Conservation (phyloP, 2,888 invertebrate species). For the Drosophila neoperkinsi region DNA sequence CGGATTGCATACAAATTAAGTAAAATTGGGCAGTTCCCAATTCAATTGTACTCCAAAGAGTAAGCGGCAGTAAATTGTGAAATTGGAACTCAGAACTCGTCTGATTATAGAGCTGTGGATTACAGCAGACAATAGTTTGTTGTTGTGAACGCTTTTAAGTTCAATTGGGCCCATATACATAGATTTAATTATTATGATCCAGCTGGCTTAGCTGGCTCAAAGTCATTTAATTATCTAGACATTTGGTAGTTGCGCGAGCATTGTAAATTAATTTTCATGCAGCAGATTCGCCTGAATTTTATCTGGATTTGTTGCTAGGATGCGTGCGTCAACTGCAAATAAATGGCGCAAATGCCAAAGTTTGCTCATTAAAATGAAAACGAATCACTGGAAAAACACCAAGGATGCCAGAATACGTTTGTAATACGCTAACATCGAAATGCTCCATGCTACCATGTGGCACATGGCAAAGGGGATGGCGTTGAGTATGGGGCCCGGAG, state of each 20-base stretch:
- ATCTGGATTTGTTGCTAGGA: conserved; percentile 34
- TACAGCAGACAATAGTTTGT: neutral
- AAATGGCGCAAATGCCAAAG: conserved; percentile 61
- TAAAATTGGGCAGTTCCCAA: neutral
- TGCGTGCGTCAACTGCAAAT: conserved; percentile 63
- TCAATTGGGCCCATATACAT: too few species aligned
- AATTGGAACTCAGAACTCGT: too few species aligned
- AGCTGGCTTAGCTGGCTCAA: conserved; percentile 2
- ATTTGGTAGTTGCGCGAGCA: conserved; percentile 13
- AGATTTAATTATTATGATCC: conserved; percentile 7
- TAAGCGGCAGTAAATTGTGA: neutral
- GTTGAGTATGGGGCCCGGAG: neutral
- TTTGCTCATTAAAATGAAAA: conserved; percentile 76
- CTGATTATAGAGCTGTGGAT: neutral
- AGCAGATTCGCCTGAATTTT: conserved; percentile 27
- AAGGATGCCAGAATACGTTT: conserved; percentile 4
- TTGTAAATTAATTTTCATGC: conserved; percentile 50
- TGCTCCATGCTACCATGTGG: neutral
- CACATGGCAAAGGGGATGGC: neutral
- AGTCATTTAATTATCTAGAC: conserved; percentile 35
- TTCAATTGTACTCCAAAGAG: neutral
- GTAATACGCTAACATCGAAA: neutral
- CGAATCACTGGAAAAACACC: conserved; percentile 33
- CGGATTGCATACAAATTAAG: neutral
- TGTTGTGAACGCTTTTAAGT: neutral